These are phyloP conservation scores for Neodiprion virginianus DNA, from an alignment of 1,140 invertebrate genomes.

Conservation along the genomic window DNA sequence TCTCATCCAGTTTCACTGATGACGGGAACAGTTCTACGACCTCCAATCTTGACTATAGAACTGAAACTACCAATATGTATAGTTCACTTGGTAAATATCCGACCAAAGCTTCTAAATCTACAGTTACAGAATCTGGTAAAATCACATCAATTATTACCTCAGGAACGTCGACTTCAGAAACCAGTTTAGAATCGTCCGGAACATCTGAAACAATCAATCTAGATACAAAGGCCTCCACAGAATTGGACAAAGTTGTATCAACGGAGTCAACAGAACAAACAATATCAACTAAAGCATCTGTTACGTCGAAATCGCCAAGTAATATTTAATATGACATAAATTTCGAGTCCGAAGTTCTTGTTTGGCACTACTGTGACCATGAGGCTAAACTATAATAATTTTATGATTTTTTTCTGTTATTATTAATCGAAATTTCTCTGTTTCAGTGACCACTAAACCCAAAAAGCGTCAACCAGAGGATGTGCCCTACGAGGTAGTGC, in stretches of 20 bases:
- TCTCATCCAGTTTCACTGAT: slow-evolving; percentile 22
- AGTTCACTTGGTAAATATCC: slow-evolving; percentile 13
- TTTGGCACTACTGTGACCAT: too few relatives aligned
- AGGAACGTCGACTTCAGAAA: too few relatives aligned
- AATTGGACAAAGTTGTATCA: slow-evolving; percentile 15
- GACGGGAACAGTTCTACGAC: slow-evolving; percentile 17
- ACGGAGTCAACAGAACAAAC: slow-evolving; percentile 16
- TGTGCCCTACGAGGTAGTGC: too few relatives aligned
- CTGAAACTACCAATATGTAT: slow-evolving; percentile 25
- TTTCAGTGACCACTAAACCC: too few relatives aligned
- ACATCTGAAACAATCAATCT: slow-evolving; percentile 24
- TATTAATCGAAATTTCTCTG: too few relatives aligned
- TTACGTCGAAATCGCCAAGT: not conserved
- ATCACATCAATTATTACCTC: too few relatives aligned
- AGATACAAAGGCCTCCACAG: slow-evolving; percentile 21
- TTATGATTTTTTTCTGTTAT: too few relatives aligned
- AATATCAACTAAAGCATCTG: not conserved
- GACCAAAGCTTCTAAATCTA: slow-evolving; percentile 25
- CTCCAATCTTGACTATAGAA: slow-evolving; percentile 33
- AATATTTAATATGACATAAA: slow-evolving; percentile 1
- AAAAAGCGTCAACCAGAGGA: too few relatives aligned
- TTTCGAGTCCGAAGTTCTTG: too few relatives aligned
- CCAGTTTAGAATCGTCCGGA: slow-evolving; percentile 8
- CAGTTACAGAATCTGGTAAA: too few relatives aligned
- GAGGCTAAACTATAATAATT: too few relatives aligned